These are phyloP conservation scores for Hydractinia symbiolongicarpus DNA, from an alignment of 30 jellyfish, hydroid and myxozoan genomes.

Conservation along the genomic window DNA sequence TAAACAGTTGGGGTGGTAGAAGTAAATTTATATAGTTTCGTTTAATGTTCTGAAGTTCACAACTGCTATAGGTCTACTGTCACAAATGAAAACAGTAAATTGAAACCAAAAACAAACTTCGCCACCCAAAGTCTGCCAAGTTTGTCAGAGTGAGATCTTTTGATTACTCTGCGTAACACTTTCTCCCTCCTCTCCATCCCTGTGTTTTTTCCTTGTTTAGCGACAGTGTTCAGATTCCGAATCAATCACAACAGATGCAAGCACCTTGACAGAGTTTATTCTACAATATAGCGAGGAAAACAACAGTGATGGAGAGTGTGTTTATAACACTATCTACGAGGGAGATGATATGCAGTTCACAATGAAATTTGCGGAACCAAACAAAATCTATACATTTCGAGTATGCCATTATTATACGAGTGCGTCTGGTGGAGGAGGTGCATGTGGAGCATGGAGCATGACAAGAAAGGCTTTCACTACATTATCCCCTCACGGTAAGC, in stretches of 20 bases:
- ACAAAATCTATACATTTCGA: slow-evolving; percentile 65
- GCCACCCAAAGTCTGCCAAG: too few relatives aligned
- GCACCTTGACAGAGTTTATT: slow-evolving; percentile 52
- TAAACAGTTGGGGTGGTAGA: too few relatives aligned
- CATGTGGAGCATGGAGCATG: slow-evolving; percentile 90
- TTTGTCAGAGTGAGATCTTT: too few relatives aligned
- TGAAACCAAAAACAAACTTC: too few relatives aligned
- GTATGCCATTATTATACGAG: slow-evolving; percentile 61
- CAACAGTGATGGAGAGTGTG: slow-evolving; percentile 31
- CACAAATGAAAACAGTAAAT: too few relatives aligned
- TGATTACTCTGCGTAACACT: too few relatives aligned
- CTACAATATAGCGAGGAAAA: slow-evolving; percentile 45
- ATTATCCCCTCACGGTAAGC: slow-evolving; percentile 81
- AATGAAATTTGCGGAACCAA: slow-evolving; percentile 65
- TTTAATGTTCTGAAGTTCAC: too few relatives aligned
- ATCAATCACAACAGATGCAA: slow-evolving; percentile 83
- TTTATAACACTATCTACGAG: slow-evolving; percentile 65
- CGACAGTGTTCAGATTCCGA: slow-evolving; percentile 72
- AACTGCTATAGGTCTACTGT: too few relatives aligned
- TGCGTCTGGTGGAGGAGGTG: slow-evolving; percentile 44
- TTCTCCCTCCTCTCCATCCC: too few relatives aligned
- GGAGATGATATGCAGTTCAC: slow-evolving; percentile 90
- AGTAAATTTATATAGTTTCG: too few relatives aligned
- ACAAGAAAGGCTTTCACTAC: slow-evolving; percentile 89
- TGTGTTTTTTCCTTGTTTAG: slow-evolving; percentile 6